Conservation (phyloP, 1,140 invertebrate genomes). For the Rhopalosiphum maidis region DNA sequence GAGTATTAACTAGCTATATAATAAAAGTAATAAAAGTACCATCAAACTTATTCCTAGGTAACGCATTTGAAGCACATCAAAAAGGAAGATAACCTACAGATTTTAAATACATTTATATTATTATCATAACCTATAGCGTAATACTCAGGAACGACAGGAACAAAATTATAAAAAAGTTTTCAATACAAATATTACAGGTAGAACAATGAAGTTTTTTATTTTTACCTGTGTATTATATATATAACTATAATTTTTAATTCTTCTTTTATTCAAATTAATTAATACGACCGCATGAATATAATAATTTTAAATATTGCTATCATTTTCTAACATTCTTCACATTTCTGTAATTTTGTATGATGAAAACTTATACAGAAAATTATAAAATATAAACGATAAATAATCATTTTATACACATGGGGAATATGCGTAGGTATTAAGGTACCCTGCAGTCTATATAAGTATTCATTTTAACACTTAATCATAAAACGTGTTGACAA, state of each 20-base stretch:
- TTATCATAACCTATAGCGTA: background rate
- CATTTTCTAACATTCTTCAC: background rate
- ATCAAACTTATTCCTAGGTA: background rate
- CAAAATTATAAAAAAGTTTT: background rate
- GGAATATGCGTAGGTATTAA: background rate
- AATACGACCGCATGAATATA: background rate
- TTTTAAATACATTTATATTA: background rate
- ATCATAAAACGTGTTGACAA: conserved; percentile 6
- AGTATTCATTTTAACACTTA: background rate
- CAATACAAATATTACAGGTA: background rate
- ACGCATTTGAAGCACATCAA: background rate
- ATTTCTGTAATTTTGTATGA: background rate
- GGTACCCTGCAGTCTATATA: background rate
- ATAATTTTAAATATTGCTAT: background rate
- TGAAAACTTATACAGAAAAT: background rate
- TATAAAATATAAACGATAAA: background rate
- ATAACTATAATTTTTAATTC: background rate
- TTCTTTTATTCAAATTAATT: background rate
- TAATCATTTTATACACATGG: background rate
- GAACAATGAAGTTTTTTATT: background rate
- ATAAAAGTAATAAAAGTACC: background rate
- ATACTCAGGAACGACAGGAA: background rate
- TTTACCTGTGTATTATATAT: background rate
- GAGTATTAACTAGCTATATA: background rate
- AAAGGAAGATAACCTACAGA: background rate